These are phyloP conservation scores for Pagetopsis macropterus DNA, from an alignment of 2,797 vertebrate species.

Conservation along the genomic window DNA sequence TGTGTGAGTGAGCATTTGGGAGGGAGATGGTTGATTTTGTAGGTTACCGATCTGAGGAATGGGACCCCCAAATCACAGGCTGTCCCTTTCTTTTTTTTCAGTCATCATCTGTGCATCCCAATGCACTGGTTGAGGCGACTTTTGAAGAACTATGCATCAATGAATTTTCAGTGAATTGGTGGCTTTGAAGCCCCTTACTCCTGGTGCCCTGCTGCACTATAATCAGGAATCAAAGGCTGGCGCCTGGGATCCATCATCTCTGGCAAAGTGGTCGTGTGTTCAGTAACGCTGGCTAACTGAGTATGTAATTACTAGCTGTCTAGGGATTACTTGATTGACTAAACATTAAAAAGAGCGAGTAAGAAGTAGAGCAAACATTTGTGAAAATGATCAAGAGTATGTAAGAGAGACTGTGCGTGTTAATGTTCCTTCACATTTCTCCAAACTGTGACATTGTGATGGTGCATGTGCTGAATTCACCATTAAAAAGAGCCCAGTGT, in stretches of 20 bases:
- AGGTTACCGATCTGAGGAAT: conserved; percentile 71
- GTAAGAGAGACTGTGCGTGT: conserved; percentile 34
- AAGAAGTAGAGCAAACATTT: conserved; percentile 33
- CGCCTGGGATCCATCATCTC: conserved; percentile 73
- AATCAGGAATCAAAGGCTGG: conserved; percentile 83
- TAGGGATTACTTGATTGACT: conserved; percentile 70
- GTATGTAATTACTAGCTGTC: conserved; percentile 80
- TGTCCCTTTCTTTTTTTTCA: conserved; percentile 29
- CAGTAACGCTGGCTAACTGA: conserved; percentile 74
- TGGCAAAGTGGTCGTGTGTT: conserved; percentile 73
- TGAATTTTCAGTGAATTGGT: conserved; percentile 76
- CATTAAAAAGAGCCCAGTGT: conserved; percentile 57
- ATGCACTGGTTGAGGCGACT: conserved; percentile 37
- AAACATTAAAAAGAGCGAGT: conserved; percentile 50
- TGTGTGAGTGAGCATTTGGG: conserved; percentile 51
- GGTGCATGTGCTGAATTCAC: conserved; percentile 67
- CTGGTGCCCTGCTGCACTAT: conserved; percentile 65
- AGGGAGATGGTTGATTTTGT: conserved; percentile 66
- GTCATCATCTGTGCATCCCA: conserved; percentile 57
- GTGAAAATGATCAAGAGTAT: conserved; percentile 34
- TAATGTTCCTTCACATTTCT: conserved; percentile 60
- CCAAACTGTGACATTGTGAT: conserved; percentile 55
- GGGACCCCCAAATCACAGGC: conserved; percentile 61
- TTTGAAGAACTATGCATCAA: conserved; percentile 68
- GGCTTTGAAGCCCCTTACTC: conserved; percentile 76